These are phyloP conservation scores for Zaprionus lineosus DNA, from an alignment of 2,888 invertebrate genomes.

Conservation along the genomic window DNA sequence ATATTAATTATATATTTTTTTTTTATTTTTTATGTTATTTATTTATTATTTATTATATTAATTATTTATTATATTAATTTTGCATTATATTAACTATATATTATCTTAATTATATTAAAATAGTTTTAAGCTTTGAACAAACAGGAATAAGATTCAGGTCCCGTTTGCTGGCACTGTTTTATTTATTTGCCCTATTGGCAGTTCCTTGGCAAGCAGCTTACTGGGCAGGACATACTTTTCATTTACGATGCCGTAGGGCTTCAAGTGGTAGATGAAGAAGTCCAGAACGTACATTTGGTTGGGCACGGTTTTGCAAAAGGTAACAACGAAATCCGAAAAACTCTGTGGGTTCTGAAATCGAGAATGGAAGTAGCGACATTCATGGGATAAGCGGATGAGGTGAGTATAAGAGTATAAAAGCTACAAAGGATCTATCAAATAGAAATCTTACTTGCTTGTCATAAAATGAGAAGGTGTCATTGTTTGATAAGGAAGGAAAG, in stretches of 20 bases:
- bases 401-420: slow-evolving; percentile 85
- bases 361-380: neutral
- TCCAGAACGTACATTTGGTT: slow-evolving; percentile 97
- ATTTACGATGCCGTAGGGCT: slow-evolving; percentile 86
- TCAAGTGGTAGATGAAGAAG: slow-evolving; percentile 95
- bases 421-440: slow-evolving; percentile 95
- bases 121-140: no score
- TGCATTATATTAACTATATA: no score
- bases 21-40: no score
- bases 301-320: slow-evolving; percentile 95
- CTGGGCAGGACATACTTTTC: slow-evolving; percentile 51
- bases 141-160: no score
- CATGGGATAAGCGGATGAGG: neutral
- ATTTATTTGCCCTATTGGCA: no score
- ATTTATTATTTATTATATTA: no score
- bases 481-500: slow-evolving; percentile 95
- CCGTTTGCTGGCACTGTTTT: no score
- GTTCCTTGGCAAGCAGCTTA: no score
- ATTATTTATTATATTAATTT: no score
- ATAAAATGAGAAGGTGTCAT: slow-evolving; percentile 92
- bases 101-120: no score
- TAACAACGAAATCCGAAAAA: slow-evolving; percentile 95
- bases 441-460: slow-evolving; percentile 94
- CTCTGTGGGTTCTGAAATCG: slow-evolving; percentile 83
- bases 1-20: no score